Base-by-base conservation (phyloP, 2,797 vertebrate genomes). In the Microctenopoma steveboyesi region DNA sequence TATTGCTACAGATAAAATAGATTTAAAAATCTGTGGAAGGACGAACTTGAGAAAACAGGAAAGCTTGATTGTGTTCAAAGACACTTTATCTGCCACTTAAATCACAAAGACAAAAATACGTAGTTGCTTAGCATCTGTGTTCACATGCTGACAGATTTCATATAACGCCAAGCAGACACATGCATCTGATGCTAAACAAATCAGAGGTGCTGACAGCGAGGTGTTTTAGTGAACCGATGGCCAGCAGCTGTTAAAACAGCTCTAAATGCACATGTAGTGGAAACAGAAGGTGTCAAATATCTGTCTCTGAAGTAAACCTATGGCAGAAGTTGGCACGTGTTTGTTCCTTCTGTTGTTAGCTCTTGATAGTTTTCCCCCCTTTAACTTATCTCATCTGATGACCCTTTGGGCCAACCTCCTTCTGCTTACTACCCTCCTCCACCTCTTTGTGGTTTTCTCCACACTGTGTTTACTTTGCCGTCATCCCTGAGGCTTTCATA, bases 201-300 rank as follows among this genome's bases (percentile, higher is more conserved):
- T 87, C 79, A 57, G 61, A 78, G 69, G 81, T 83, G 89, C 65
- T 85, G 88, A 91, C 82, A 80, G 62, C 53, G 14, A 25, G 61
- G 60, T 75, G 65, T 89, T 71, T 79, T 76, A 65, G 83, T 13
- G 5, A 46, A 37, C 55, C 37, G 65, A 68, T 45, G 55, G 63
- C 64, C 62, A 70, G 56, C 88, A 83, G 89, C 86, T 85, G 87
- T 57, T 82, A 61, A 75, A 81, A 58, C 42, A 2, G 56, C 55
- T 79, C 22, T 52, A 55, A 79, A 74, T 73, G 64, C 66, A 65
- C 49, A 48, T 15, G 47, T 51, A 62, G 69, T 35, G 61, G 49
- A 47, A 52, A 73, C 3, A 40, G 11, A 40, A 40, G 39, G 63
- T 69, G 74, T 84, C 79, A 64, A 16, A 66, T 78, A 48, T 73